Base-by-base conservation (phyloP, 2,888 invertebrate genomes). In the Parnassius mnemosyne region DNA sequence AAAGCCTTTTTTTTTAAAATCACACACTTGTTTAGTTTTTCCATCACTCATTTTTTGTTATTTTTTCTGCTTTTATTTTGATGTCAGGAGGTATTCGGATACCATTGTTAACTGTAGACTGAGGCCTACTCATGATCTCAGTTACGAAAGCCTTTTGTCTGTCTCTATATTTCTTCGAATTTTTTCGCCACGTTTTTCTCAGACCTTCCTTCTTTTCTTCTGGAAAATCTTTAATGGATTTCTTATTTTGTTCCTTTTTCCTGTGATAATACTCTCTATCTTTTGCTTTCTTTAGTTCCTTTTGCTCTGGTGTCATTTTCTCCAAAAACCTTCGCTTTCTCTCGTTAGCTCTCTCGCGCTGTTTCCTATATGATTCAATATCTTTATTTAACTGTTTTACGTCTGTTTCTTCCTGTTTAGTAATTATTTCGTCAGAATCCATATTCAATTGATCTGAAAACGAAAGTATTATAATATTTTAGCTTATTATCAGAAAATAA, bases 281-380 rank as follows among this genome's bases (percentile, higher is more conserved):
- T 53, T 73, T 75, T 13, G 66, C 67, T 42, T 60, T 63, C 64
- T 70, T 75, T 0, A 69, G 60, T 59, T 74, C 70, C 52, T 13
- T 71, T 46, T 75, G 65, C 62, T 75, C 70, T 2, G 66, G 60
- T 3, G 74, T 74, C 66, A 71, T 64, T 7, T 70, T 73, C 55
- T 69, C 66, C 49, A 75, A 67, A 61, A 69, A 75, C 12, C 51
- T 71, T 50, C 65, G 66, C 68, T 75, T 77, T 52, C 70, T 70
- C 41, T 67, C 71, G 60, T 71, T 71, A 0, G 71, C 70, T 50
- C 66, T 69, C 65, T 71, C 66, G 54, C 69, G 69, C 51, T 69
- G 68, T 47, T 60, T 64, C 44, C 70, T 63, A 61, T 75, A 74
- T 57, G 72, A 63, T 9, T 59, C 44, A 1, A 50, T n/a, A 2